Evolutionary conservation across 2,113 vertebrate genomes (phyloP).

Genomic region (Mola mola): DNA sequence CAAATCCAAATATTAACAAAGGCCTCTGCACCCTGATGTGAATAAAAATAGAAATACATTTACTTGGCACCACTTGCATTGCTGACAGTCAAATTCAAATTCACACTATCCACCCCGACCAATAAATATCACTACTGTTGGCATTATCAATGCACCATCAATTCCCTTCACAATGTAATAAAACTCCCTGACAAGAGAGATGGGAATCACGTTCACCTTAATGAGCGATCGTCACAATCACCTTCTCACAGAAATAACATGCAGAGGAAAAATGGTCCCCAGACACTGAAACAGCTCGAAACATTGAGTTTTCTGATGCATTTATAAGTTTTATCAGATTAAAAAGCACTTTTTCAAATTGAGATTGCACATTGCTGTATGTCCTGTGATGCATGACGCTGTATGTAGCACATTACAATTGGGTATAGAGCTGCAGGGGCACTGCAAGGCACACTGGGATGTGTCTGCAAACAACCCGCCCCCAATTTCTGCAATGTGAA

Average conservation of each 20-base stretch:
- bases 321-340: conserved; percentile 53
- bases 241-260: conserved; percentile 1
- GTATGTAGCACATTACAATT: conserved; percentile 34
- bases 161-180: not conserved
- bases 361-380: conserved; percentile 28
- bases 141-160: conserved; percentile 1
- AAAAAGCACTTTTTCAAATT: conserved; percentile 67
- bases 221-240: not conserved
- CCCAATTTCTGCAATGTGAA: conserved; percentile 22
- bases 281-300: conserved; percentile 2
- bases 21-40: too few relatives aligned
- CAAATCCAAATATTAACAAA: too few relatives aligned
- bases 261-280: not conserved
- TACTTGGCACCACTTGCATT: not conserved
- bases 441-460: conserved; percentile 56
- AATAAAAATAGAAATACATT: too few relatives aligned
- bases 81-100: too few relatives aligned
- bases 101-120: too few relatives aligned
- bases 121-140: not conserved
- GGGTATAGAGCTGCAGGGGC: conserved; percentile 21
- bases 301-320: conserved; percentile 15
- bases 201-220: conserved; percentile 1
- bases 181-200: not conserved
- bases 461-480: conserved; percentile 13
- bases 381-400: conserved; percentile 48